Evolutionary conservation across 2,113 vertebrate genomes (phyloP), one percentile per base, ranked within the genome.

Genomic region (Sphaerodactylus townsendi): DNA sequence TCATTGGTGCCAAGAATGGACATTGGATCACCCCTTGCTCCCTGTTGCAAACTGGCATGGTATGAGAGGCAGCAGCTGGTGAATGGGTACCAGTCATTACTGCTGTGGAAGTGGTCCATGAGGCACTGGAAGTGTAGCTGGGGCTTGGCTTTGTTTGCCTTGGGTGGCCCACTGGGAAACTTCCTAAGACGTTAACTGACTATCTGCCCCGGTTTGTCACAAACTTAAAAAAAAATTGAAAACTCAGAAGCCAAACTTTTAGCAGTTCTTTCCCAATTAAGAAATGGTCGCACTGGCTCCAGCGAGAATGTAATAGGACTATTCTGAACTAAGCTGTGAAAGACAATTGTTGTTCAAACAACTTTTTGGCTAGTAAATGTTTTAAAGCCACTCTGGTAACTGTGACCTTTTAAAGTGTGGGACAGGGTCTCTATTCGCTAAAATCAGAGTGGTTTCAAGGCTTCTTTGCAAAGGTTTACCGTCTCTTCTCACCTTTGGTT

Each of bases 401-500:
- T 53, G 86, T 70, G 79, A 53, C 82, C 90, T 82, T 84, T 59
- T 56, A 74, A 82, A 74, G n/a, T n/a, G n/a, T n/a, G n/a, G 77
- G 74, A 56, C 88, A 59, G 50, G 0, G 15, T 48, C 79, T 59
- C 8, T 30, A 87, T 81, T 86, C 77, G 70, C 17, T 0, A 0
- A 10, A 17, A 68, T 19, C 2, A n/a, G 44, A 76, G 35, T 5
- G 1, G 39, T 53, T 50, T n/a, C 28, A 39, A 30, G 50, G 3
- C 17, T 17, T 41, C 84, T 9, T 41, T 86, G 88, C 33, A 89
- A 82, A 74, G 79, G 88, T 92, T 90, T 90, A 86, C 90, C 1
- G 30, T 11, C 68, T 76, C 66, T 82, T 82, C 90, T 92, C 88
- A 92, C 90, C 85, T 90, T 69, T 81, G 91, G 86, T 64, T 86